phyloP scores from a whole-genome alignment of 2,888 invertebrate genomes.

The Machimus rusticus region DNA sequence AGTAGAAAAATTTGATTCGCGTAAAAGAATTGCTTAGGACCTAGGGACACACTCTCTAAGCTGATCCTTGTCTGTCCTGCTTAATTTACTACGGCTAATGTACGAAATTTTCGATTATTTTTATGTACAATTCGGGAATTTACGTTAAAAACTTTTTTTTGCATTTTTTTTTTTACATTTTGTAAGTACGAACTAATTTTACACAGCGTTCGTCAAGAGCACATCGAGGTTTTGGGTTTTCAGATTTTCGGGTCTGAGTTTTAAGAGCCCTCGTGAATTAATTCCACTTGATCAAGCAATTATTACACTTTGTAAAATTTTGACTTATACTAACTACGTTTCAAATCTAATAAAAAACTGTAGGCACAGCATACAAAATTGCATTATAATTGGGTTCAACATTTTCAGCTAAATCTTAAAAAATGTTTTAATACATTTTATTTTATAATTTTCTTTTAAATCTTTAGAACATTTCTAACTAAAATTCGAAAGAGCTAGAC shows the following conservation, averaged over 20 bases:
- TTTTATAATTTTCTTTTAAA: too few relatives aligned
- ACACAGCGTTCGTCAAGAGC: background rate
- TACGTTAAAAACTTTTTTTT: background rate
- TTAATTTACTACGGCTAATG: background rate
- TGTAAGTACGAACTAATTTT: constrained; percentile 37
- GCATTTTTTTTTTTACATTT: background rate
- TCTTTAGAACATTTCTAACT: too few relatives aligned
- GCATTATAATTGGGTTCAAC: too few relatives aligned
- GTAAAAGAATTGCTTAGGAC: constrained; percentile 13
- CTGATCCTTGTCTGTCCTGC: background rate
- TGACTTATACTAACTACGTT: background rate
- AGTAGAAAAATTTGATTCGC: constrained; percentile 3
- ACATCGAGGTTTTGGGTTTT: background rate
- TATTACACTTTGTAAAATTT: background rate
- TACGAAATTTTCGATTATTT: constrained; percentile 5
- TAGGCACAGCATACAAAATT: too few relatives aligned
- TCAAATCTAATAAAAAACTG: too few relatives aligned
- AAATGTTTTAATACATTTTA: too few relatives aligned
- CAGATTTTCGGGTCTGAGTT: background rate
- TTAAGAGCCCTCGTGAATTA: background rate
- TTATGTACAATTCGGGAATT: constrained; percentile 2
- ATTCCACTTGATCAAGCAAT: background rate
- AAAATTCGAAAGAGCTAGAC: too few relatives aligned
- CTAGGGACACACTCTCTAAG: background rate
- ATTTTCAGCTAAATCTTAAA: too few relatives aligned